These are phyloP conservation scores for Porites evermanni DNA, from an alignment of 92 coral and sea anemone species.

Conservation along the genomic window DNA sequence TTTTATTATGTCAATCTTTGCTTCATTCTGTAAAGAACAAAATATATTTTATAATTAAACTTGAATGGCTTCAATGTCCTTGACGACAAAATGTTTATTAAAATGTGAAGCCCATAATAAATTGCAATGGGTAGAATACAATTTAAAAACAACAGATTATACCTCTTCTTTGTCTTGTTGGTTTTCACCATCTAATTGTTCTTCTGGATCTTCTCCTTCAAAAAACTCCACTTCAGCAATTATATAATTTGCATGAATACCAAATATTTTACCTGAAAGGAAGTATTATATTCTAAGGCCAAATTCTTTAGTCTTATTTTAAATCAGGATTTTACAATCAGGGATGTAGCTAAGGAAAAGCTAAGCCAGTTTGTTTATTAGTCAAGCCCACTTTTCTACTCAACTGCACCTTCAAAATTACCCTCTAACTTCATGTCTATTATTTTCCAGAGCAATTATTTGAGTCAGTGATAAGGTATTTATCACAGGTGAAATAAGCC, in stretches of 20 bases:
- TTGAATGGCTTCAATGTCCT: not conserved
- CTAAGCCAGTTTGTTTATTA: too few species aligned
- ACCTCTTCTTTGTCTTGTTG: constrained; percentile 54
- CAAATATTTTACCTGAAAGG: constrained; percentile 88
- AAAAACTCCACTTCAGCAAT: constrained; percentile 96
- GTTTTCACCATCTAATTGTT: constrained; percentile 55
- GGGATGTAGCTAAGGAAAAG: too few species aligned
- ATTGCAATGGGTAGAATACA: not conserved
- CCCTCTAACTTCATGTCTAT: too few species aligned
- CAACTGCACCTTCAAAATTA: too few species aligned
- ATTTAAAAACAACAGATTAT: not conserved
- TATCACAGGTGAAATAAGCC: too few species aligned
- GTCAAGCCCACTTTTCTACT: too few species aligned
- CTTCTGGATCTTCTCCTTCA: constrained; percentile 97
- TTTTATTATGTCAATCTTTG: constrained; percentile 76
- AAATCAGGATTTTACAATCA: too few species aligned
- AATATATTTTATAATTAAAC: not conserved
- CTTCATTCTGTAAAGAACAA: constrained; percentile 47
- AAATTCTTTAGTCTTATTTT: too few species aligned
- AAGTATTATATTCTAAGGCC: not conserved
- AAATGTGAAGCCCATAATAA: not conserved
- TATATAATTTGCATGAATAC: constrained; percentile 84
- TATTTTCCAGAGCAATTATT: too few species aligned
- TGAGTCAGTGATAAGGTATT: too few species aligned
- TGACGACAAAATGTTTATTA: not conserved